Evolutionary conservation across 1,140 invertebrate genomes (phyloP), one percentile per base, ranked within the genome.

Genomic region (Paraescarpia echinospica): DNA sequence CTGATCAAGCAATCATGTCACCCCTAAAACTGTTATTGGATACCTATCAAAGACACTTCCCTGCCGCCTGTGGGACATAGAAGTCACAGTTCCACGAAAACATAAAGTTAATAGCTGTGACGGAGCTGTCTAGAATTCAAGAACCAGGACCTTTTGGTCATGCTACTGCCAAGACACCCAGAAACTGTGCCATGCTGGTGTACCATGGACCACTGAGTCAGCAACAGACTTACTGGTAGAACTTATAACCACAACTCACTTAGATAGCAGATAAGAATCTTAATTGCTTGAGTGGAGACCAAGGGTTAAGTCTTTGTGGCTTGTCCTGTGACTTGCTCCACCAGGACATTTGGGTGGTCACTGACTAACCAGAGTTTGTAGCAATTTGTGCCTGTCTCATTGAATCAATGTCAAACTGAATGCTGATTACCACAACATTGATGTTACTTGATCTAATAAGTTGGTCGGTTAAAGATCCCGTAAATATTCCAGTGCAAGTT

Each of bases 71-170:
- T 77, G 27, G 59, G 0, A 77, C 59, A 0, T 77, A 31, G 0
- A 77, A 77, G 59, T 18, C 4, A 77, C 59, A 77, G 59, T 77
- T 77, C 59, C 27, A 77, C 27, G 59, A 77, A 77, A 77, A 77
- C 59, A 77, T 77, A 77, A 77, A 77, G 59, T 77, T 77, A 77
- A 77, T 77, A 77, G 59, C 59, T 77, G 59, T 77, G 59, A 77
- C 9, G 27, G 59, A 77, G 0, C 22, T 77, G 59, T 77, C 59
- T 77, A 77, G 59, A 77, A 77, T 77, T 77, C 59, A 51, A 9
- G 8, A 51, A 51, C 48, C n/a, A n/a, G n/a, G 41, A 6, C 41
- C 41, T 6, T 41, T 41, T 41, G 4, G 41, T 41, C 41, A 41
- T 41, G 12, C 4, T 41, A 4, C 59, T 77, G 12, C 14, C 18